These are phyloP conservation scores for Notodonta dromedarius DNA, from an alignment of 2,888 invertebrate species.

Conservation along the genomic window DNA sequence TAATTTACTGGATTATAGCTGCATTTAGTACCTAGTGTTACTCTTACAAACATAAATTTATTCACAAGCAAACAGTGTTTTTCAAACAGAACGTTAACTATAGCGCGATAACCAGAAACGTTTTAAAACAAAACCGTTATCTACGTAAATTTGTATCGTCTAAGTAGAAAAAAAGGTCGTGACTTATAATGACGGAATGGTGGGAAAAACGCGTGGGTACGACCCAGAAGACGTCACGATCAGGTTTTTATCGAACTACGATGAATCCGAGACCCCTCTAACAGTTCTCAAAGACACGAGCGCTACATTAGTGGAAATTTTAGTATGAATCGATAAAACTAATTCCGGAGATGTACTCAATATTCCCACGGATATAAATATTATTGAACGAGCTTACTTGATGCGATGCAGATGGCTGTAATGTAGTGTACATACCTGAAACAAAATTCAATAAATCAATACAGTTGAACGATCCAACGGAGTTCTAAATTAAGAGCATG, in stretches of 20 bases:
- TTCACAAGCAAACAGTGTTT: neutral
- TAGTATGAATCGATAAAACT: constrained; percentile 20
- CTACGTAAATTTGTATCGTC: constrained; percentile 34
- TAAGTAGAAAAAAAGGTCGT: constrained; percentile 47
- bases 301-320: constrained; percentile 24
- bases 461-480: constrained; percentile 27
- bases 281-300: constrained; percentile 21
- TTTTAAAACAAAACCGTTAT: constrained; percentile 33
- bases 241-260: constrained; percentile 60
- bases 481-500: constrained; percentile 34
- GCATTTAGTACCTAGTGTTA: neutral
- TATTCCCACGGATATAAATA: constrained; percentile 30
- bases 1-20: neutral
- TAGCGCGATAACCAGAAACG: neutral
- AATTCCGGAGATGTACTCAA: constrained; percentile 15
- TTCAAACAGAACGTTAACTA: neutral
- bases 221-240: constrained; percentile 56
- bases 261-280: constrained; percentile 43
- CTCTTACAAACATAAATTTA: neutral
- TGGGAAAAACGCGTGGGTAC: constrained; percentile 66
- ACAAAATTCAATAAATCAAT: constrained; percentile 50
- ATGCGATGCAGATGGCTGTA: constrained; percentile 17
- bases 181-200: constrained; percentile 58
- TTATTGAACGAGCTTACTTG: constrained; percentile 29
- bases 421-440: constrained; percentile 54